These are phyloP conservation scores for Australoheros scitulus DNA, from an alignment of 2,113 vertebrate genomes.

Conservation along the genomic window DNA sequence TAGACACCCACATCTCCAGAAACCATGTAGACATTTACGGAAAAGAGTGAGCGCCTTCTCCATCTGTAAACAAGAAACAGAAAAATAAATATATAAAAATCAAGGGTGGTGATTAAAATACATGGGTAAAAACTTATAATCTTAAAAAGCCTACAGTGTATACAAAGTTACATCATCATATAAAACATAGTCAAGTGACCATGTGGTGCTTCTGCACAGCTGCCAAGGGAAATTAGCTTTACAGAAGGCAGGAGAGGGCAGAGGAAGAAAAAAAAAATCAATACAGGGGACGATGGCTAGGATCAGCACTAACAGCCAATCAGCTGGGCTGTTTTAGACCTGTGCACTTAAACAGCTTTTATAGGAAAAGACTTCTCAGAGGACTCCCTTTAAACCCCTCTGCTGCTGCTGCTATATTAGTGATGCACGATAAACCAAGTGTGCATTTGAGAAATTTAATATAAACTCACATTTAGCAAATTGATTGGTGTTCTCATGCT, in stretches of 20 bases:
- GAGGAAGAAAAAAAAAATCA: constrained; percentile 6
- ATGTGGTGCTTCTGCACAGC: not conserved
- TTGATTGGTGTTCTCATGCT: not conserved
- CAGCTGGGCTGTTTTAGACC: not conserved
- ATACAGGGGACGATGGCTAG: not conserved
- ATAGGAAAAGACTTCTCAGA: not conserved
- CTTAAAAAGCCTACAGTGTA: not conserved
- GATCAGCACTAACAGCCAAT: not conserved
- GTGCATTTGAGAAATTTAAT: not conserved
- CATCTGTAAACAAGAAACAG: constrained; percentile 55
- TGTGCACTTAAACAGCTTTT: not conserved
- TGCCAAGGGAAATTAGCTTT: not conserved
- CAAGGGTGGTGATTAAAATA: not conserved
- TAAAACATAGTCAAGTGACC: not conserved
- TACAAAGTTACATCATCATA: not conserved
- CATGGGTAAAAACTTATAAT: not conserved
- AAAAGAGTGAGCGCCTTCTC: constrained; percentile 14
- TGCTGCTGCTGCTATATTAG: not conserved
- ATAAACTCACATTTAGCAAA: not conserved
- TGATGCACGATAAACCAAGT: too few species aligned
- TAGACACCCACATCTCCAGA: constrained; percentile 64
- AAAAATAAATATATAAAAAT: not conserved
- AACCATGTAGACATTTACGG: constrained; percentile 47
- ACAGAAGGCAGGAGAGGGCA: not conserved
- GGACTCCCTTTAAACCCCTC: not conserved